Evolutionary conservation across 2,888 invertebrate genomes (phyloP).

Genomic region (Scrobipalpa atriplicella): DNA sequence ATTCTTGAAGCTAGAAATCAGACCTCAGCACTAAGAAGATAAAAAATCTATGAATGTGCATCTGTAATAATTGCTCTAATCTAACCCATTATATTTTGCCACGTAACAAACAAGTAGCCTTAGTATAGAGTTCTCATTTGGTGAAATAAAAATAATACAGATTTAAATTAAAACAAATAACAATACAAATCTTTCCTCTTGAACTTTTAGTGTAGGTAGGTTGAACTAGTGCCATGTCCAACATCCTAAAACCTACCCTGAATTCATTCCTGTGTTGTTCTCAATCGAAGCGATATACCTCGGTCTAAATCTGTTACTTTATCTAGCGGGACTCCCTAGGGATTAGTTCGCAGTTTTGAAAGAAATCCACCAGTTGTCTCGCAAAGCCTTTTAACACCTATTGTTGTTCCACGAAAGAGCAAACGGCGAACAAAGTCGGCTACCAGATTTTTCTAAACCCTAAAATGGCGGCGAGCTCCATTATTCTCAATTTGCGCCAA

Average conservation of each 20-base stretch:
- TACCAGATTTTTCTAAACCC: slow-evolving; percentile 63
- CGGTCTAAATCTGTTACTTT: neutral
- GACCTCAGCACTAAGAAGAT: no score
- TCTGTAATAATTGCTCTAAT: no score
- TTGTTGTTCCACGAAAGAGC: slow-evolving; percentile 30
- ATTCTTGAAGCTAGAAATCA: no score
- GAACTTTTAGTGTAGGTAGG: no score
- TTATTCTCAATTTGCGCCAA: slow-evolving; percentile 80
- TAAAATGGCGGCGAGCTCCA: slow-evolving; percentile 67
- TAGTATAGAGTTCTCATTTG: no score
- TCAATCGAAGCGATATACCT: neutral
- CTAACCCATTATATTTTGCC: no score
- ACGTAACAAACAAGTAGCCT: no score
- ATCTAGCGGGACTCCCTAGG: slow-evolving; percentile 5
- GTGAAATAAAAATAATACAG: neutral
- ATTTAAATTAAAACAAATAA: neutral
- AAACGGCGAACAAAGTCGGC: slow-evolving; percentile 36
- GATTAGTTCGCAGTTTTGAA: slow-evolving; percentile 16
- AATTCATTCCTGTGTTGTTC: neutral
- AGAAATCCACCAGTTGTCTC: slow-evolving; percentile 25
- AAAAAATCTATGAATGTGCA: no score
- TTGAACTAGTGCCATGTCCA: neutral
- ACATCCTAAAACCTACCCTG: neutral
- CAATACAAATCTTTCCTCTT: neutral
- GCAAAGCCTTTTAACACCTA: slow-evolving; percentile 24